Evolutionary conservation across 2,888 invertebrate genomes (phyloP), one percentile per base, ranked within the genome.

Genomic region (Philopedon plagiatum): DNA sequence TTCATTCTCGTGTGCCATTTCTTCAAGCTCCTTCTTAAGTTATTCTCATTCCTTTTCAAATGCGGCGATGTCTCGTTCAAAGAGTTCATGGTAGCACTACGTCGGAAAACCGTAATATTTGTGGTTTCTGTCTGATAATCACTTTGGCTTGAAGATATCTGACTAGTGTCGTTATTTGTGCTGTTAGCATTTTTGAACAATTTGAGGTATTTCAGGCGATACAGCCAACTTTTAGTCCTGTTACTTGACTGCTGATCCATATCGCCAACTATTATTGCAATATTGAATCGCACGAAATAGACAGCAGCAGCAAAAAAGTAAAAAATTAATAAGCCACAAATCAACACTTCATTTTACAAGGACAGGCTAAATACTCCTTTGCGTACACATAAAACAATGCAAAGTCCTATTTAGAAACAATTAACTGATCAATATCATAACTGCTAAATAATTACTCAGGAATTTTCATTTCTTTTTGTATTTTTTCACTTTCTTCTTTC

Each of bases 1-100:
- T 80, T 81, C 69, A 81, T 78, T 21, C 80, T 75, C 8, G 77
- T 78, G 32, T 81, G 81, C 80, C 80, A 80, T 66, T 80, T 80
- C 19, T 75, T 79, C 18, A 81, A 74, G 69, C 80, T 81, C 62
- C 76, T 79, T 19, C 81, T 71, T 34, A 81, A 76, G 71, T 78
- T 78, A 51, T 70, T 78, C 4, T 76, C 73, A 44, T 66, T 74
- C 70, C 76, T 75, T 58, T 61, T 39, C 49, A 70, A 58, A 34
- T 63, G 71, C 8, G 75, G 37, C 19, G 62, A 62, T 37, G 64
- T 54, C 61, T 77, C 77, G 51, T 44, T 57, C 13, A 66, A 34
- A 32, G 64, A 75, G 56, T 76, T 74, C 21, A 74, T 23, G 5
- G 74, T 63, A 13, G 68, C 19, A 64, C 68, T 75, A 61, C 76